A percentile compares a stretch with the other conserved stretches of the same genome.
Evolutionary conservation across 1,140 invertebrate genomes (phyloP).

Genomic region (Dreissena polymorpha): DNA sequence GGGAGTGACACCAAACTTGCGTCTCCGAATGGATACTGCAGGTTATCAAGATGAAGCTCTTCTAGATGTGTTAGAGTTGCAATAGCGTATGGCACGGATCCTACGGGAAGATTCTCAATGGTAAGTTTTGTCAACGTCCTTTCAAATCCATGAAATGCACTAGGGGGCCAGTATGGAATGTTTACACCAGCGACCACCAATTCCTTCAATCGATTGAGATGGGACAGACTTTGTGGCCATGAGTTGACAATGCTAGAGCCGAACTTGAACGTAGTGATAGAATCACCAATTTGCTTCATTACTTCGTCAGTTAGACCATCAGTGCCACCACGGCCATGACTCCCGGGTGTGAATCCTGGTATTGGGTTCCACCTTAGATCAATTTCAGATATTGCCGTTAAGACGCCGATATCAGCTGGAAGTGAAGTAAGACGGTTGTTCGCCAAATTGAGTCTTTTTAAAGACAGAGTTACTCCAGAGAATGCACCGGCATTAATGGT

Average conservation of each 20-base stretch:
- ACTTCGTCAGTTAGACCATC: slow-evolving; percentile 33
- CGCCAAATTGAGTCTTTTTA: slow-evolving; percentile 4
- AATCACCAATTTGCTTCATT: slow-evolving; percentile 26
- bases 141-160: slow-evolving; percentile 49
- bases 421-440: slow-evolving; percentile 23
- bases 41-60: slow-evolving; percentile 36
- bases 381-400: background rate
- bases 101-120: slow-evolving; percentile 23
- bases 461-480: background rate
- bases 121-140: slow-evolving; percentile 19
- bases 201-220: slow-evolving; percentile 35
- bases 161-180: slow-evolving; percentile 12
- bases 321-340: slow-evolving; percentile 1
- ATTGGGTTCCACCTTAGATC: slow-evolving; percentile 49
- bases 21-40: slow-evolving; percentile 3
- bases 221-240: slow-evolving; percentile 30
- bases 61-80: slow-evolving; percentile 6
- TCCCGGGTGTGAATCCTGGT: background rate
- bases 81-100: slow-evolving; percentile 30
- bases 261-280: slow-evolving; percentile 32
- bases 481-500: background rate
- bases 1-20: slow-evolving; percentile 26
- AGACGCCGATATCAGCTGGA: background rate
- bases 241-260: slow-evolving; percentile 8
- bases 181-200: slow-evolving; percentile 26